Base-by-base conservation (phyloP, 1,140 invertebrate genomes). In the Heliconius congener region DNA sequence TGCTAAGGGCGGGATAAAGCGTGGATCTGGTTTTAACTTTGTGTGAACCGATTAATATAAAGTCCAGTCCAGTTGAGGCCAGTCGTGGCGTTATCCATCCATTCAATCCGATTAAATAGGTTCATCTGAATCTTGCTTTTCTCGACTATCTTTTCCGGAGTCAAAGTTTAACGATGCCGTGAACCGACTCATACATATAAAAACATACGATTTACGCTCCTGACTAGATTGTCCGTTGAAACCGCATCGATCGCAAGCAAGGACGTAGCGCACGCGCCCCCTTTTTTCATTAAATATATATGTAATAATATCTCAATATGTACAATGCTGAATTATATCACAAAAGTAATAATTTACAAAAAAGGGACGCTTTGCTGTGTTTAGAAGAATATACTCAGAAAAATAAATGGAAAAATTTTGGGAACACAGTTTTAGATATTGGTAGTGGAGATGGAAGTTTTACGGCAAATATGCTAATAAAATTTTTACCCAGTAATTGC, bases 381-480 rank as follows among this genome's bases (percentile, higher is more conserved):
- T 89, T 98, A 30, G 95, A 96, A 46, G 96, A 97, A 85, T 97
- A 96, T 86, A 89, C 95, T 2, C 90, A 91, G 6, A 93, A 95
- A 60, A 95, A 97, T 19, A 91, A 95, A 80, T 97, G 96, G 96
- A 94, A 94, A 71, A 84, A 90, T 6, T 91, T 93, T 39, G 95
- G 95, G 3, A 90, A 91, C 42, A 94, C 94, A 70, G 91, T 97
- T 1, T 92, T 98, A 77, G 98, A 98, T 85, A 95, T 98, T n/a
- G 98, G 98, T 1, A 97, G 97, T 74, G 98, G 97, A 0, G 96
- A 97, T 23, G 97, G 97, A 0, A 95, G 96, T 82, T 96, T 98
- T 9, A 97, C 97, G 0, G 95, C 95, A 18, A 95, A 96, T 37
- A 89, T 97, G 18, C 91, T 98, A 13, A 89, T 96, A 72, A 96